Percentiles rank a stretch among this genome's conserved stretches.
phyloP scores from a whole-genome alignment of 2,113 vertebrate genomes.

The Casuarius casuarius region DNA sequence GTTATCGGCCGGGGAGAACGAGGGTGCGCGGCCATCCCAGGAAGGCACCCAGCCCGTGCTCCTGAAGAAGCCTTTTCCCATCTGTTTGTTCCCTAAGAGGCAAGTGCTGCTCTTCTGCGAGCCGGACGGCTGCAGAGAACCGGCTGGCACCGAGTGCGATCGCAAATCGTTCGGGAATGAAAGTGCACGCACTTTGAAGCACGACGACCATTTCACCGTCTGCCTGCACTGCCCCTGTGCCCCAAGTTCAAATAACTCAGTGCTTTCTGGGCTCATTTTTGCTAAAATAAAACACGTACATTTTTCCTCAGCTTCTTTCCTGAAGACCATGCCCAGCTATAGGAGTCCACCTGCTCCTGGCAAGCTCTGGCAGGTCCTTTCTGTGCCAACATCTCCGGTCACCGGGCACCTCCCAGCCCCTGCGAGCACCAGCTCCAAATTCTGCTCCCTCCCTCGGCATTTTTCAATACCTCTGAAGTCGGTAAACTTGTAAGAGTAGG shows the following conservation, averaged over 20 bases:
- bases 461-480: background rate
- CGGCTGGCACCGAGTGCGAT: rapidly evolving
- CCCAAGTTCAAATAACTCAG: background rate
- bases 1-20: background rate
- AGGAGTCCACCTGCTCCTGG: rapidly evolving
- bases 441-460: background rate
- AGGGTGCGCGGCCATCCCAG: background rate
- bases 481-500: background rate
- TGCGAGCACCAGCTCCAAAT: background rate
- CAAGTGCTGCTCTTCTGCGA: background rate
- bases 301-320: background rate
- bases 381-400: rapidly evolving
- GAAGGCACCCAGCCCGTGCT: rapidly evolving
- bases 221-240: background rate
- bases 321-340: background rate
- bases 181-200: background rate
- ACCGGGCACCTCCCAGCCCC: background rate
- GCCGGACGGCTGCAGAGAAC: rapidly evolving
- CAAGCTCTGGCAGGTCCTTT: background rate
- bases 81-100: background rate
- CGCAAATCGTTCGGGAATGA: rapidly evolving
- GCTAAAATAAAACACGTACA: background rate
- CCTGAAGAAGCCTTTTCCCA: background rate
- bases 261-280: background rate
- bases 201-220: rapidly evolving